These are phyloP conservation scores for Saxidomus purpurata DNA, from an alignment of 1,140 invertebrate species.

Conservation along the genomic window DNA sequence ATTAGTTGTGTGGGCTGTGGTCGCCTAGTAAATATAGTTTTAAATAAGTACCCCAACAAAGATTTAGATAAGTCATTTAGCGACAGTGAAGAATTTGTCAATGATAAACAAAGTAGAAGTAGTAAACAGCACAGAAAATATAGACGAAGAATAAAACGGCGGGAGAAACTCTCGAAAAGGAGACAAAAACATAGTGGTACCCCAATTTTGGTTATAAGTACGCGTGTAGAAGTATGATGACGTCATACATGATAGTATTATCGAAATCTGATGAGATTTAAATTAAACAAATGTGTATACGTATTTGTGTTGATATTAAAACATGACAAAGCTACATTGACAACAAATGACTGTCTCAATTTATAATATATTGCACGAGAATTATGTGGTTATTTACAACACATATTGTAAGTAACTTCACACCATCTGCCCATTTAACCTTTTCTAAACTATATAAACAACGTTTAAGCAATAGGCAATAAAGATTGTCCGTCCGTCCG, in stretches of 20 bases:
- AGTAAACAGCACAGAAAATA: neutral
- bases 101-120: neutral
- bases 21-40: conserved; percentile 39
- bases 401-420: no score
- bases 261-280: neutral
- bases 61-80: neutral
- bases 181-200: conserved; percentile 37
- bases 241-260: neutral
- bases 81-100: neutral
- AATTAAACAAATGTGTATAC: neutral
- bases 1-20: conserved; percentile 56
- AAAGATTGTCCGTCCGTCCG: no score
- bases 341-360: no score
- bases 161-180: conserved; percentile 11
- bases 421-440: no score
- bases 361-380: no score
- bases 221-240: conserved; percentile 16
- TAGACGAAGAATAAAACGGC: neutral
- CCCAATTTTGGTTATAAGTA: conserved; percentile 43
- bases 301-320: neutral
- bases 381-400: no score
- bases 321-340: no score
- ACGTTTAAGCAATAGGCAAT: no score
- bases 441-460: no score
- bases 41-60: conserved; percentile 13